These are phyloP conservation scores for Bergia puertoricense DNA, from an alignment of 92 coral and sea anemone species.

Conservation along the genomic window DNA sequence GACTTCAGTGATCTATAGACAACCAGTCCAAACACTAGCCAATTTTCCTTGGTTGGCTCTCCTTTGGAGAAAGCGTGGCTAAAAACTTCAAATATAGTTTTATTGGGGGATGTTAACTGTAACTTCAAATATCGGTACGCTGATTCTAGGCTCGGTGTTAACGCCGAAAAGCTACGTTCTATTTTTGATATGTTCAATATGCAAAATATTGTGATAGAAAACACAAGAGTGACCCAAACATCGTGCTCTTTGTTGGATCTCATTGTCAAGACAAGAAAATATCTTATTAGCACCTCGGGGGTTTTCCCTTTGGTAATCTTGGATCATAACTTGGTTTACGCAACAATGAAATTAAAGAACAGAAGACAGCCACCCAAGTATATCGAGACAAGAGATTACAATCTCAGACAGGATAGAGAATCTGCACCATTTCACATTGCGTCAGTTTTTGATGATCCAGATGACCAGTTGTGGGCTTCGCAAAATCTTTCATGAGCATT, in stretches of 20 bases:
- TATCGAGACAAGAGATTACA: slow-evolving; percentile 27
- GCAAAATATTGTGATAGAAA: not conserved
- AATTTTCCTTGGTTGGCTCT: not conserved
- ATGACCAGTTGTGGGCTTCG: slow-evolving; percentile 51
- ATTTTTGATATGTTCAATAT: not conserved
- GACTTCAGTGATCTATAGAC: slow-evolving; percentile 17
- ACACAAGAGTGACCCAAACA: not conserved
- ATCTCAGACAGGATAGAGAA: not conserved
- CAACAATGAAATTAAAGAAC: slow-evolving; percentile 26
- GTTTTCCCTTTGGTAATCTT: slow-evolving; percentile 39
- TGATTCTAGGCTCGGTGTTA: not conserved
- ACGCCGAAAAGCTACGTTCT: not conserved
- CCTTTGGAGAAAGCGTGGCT: slow-evolving; percentile 47
- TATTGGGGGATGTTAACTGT: not conserved
- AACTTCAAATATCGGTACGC: not conserved
- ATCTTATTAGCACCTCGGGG: slow-evolving; percentile 34
- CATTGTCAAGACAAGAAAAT: not conserved
- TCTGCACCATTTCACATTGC: slow-evolving; percentile 35
- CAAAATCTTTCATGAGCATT: slow-evolving; percentile 14
- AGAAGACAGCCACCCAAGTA: slow-evolving; percentile 54
- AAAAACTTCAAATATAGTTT: slow-evolving; percentile 19
- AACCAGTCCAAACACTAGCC: slow-evolving; percentile 1
- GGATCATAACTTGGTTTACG: slow-evolving; percentile 46
- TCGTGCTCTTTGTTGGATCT: not conserved
- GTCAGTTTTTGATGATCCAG: not conserved